Conservation (phyloP, 2,797 vertebrate species). For the Synaphobranchus kaupii region DNA sequence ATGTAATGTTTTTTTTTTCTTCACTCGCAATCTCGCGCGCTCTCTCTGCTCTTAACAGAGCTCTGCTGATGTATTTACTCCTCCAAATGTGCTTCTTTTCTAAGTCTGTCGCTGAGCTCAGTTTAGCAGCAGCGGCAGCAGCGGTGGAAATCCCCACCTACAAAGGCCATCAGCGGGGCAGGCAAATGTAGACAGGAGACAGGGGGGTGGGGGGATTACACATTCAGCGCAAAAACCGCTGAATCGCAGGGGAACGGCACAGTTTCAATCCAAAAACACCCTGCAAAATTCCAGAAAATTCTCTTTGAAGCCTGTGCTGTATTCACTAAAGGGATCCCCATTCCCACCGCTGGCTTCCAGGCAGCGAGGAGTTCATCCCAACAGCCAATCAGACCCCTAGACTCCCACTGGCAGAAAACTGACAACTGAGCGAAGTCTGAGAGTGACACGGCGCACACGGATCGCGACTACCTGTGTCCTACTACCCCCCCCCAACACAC, state of each 20-base stretch:
- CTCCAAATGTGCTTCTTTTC: background rate
- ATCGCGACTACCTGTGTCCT: background rate
- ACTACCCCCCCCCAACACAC: background rate
- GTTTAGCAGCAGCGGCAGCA: background rate
- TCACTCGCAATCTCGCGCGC: background rate
- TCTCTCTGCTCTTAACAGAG: background rate
- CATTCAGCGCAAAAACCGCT: background rate
- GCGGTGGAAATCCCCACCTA: background rate
- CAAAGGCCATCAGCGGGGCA: background rate
- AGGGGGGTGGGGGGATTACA: conserved; percentile 29
- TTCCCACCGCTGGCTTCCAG: background rate
- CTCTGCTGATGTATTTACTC: background rate
- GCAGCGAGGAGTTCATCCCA: background rate
- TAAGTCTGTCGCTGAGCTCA: background rate
- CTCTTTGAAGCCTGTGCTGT: conserved; percentile 14
- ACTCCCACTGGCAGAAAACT: background rate
- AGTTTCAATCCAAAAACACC: background rate
- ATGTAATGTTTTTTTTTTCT: background rate
- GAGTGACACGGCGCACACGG: background rate
- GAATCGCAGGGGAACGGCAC: conserved; percentile 23
- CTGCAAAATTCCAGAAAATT: background rate
- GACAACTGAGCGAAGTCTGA: background rate
- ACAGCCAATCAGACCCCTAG: background rate
- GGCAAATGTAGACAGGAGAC: conserved; percentile 11
- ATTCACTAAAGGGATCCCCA: background rate